phyloP scores from a whole-genome alignment of 2,113 vertebrate genomes.

The Acanthisitta chloris region DNA sequence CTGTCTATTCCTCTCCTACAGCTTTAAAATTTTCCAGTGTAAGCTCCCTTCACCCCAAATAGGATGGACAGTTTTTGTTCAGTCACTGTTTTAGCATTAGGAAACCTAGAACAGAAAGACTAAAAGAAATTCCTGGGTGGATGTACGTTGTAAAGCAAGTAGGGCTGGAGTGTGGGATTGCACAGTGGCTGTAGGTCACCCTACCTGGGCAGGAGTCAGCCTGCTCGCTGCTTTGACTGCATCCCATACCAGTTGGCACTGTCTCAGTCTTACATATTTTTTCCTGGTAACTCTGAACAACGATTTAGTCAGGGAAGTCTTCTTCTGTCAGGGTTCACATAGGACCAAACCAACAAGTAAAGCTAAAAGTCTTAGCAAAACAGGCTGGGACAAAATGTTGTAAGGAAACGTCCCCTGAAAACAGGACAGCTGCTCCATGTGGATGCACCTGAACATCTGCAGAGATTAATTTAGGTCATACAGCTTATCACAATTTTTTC shows the following conservation, averaged over 20 bases:
- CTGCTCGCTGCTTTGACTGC: not conserved
- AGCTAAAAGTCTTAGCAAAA: not conserved
- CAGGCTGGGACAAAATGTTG: not conserved
- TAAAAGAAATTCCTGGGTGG: not conserved
- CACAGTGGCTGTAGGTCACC: rapidly evolving
- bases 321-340: not conserved
- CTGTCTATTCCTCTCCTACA: not conserved
- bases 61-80: not conserved
- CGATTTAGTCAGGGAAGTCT: not conserved
- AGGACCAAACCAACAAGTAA: not conserved
- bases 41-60: not conserved
- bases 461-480: not conserved
- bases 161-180: not conserved
- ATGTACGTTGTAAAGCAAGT: not conserved
- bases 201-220: not conserved
- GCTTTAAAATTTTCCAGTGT: not conserved
- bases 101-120: not conserved
- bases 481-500: not conserved
- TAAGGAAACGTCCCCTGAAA: not conserved
- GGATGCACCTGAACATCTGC: not conserved
- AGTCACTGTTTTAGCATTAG: not conserved
- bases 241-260: not conserved
- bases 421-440: not conserved
- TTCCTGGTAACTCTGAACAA: not conserved
- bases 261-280: not conserved